phyloP scores from a whole-genome alignment of 37 sponge, comb jelly and placozoan genomes.

The Axinella damicornis region DNA sequence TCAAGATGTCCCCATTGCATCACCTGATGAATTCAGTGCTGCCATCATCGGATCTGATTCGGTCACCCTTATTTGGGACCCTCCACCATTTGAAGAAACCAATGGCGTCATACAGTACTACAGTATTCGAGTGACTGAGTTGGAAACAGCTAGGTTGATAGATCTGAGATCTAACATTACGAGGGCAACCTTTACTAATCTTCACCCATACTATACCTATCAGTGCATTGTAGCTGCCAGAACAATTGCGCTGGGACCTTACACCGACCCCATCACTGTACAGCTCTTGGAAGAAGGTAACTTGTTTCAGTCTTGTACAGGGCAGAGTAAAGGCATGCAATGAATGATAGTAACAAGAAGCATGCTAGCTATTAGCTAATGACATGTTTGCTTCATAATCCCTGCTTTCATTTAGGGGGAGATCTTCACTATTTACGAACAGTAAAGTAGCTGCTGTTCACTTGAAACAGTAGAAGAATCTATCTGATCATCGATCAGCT shows the following conservation, averaged over 20 bases:
- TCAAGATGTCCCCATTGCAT: conserved; percentile 26
- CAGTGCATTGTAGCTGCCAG: conserved; percentile 9
- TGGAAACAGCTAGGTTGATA: conserved; percentile 7
- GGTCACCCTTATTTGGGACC: conserved; percentile 38
- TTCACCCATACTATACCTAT: conserved; percentile 38
- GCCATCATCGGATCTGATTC: background rate
- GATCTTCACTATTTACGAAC: no score
- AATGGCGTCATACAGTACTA: conserved; percentile 50
- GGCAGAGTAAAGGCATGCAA: no score
- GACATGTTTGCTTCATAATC: no score
- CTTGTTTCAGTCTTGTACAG: no score
- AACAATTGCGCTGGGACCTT: conserved; percentile 4
- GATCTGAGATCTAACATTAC: background rate
- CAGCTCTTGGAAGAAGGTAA: conserved; percentile 45
- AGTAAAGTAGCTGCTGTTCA: no score
- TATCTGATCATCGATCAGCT: no score
- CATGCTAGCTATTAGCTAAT: no score
- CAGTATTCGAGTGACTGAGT: conserved; percentile 20
- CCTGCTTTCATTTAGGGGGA: no score
- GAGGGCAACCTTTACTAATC: background rate
- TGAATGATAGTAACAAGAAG: no score
- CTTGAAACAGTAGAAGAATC: no score
- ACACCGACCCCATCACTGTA: conserved; percentile 13
- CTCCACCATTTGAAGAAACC: conserved; percentile 35
- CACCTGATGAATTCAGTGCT: conserved; percentile 28